Conservation (phyloP, 2,113 vertebrate species). For the Platanista minor region DNA sequence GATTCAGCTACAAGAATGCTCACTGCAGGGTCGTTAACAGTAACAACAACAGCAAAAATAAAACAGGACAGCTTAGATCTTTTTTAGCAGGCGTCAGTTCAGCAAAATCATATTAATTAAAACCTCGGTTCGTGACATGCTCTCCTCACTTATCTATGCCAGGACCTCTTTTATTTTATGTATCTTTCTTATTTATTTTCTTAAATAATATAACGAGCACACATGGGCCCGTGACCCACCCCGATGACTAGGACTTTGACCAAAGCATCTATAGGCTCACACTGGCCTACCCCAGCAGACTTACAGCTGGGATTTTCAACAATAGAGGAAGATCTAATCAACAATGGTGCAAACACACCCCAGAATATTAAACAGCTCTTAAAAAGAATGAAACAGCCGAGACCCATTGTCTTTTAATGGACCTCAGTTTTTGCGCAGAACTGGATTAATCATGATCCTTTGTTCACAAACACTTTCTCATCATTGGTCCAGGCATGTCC, state of each 20-base stretch:
- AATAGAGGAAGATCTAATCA: background rate
- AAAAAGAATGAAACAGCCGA: background rate
- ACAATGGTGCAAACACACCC: background rate
- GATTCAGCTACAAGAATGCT: background rate
- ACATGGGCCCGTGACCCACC: background rate
- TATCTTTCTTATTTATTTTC: background rate
- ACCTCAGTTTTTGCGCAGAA: background rate
- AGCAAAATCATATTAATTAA: background rate
- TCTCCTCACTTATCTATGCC: background rate
- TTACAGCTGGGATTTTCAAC: background rate
- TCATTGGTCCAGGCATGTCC: background rate
- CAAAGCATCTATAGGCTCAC: background rate
- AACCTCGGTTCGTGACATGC: background rate
- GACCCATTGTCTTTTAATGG: constrained; percentile 36
- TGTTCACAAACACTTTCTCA: constrained; percentile 14
- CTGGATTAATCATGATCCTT: constrained; percentile 25
- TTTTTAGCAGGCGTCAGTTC: accelerated
- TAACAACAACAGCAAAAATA: background rate
- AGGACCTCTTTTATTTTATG: background rate
- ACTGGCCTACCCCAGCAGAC: background rate
- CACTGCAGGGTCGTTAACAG: background rate
- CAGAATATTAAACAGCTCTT: constrained; percentile 62
- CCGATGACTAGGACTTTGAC: background rate
- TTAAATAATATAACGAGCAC: background rate
- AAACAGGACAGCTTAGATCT: background rate